Evolutionary conservation across 2,888 invertebrate genomes (phyloP).

Genomic region (Electrophaes corylata): DNA sequence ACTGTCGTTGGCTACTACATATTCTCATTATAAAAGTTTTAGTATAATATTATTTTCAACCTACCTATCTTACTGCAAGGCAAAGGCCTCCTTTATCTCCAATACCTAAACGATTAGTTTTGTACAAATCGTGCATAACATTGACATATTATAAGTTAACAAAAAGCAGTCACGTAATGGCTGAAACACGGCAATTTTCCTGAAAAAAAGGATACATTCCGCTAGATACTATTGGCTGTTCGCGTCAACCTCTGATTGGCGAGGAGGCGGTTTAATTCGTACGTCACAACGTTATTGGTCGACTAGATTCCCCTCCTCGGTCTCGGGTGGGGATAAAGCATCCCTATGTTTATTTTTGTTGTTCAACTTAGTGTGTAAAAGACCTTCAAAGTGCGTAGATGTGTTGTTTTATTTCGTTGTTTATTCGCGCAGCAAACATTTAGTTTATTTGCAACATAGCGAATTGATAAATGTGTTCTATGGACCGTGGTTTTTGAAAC

Average conservation of each 20-base stretch:
- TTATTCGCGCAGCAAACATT: constrained; percentile 34
- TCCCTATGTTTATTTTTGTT: constrained; percentile 82
- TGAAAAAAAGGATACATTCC: constrained; percentile 59
- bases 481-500: constrained; percentile 41
- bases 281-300: constrained; percentile 55
- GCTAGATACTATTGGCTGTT: constrained; percentile 60
- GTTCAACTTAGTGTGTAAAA: constrained; percentile 76
- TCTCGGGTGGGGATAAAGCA: constrained; percentile 65
- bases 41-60: too few species aligned
- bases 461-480: constrained; percentile 45
- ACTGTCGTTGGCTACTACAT: too few species aligned
- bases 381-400: constrained; percentile 65
- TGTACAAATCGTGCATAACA: too few species aligned
- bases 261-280: constrained; percentile 60
- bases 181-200: constrained; percentile 54
- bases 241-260: constrained; percentile 57
- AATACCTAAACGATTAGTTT: too few species aligned
- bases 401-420: constrained; percentile 41
- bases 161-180: constrained; percentile 27
- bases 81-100: too few species aligned
- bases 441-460: constrained; percentile 35
- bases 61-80: too few species aligned
- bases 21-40: too few species aligned
- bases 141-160: too few species aligned
- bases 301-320: constrained; percentile 52